A percentile compares a stretch with the other conserved stretches of the same genome.
Conservation (phyloP, 2,113 vertebrate species). For the Calypte anna region DNA sequence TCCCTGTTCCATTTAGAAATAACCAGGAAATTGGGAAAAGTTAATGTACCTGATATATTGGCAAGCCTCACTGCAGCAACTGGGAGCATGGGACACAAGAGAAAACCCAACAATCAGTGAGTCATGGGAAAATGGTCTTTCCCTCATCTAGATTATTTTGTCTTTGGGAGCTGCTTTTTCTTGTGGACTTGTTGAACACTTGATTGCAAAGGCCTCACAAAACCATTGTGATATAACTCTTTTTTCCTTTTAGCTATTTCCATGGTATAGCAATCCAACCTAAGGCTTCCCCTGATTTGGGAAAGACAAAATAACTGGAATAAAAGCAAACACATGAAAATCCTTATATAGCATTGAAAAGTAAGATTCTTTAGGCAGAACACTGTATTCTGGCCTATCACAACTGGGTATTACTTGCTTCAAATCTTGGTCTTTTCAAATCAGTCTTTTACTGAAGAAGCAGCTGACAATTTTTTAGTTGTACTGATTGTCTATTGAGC, state of each 20-base stretch:
- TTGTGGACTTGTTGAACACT: neutral
- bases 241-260: neutral
- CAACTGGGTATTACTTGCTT: neutral
- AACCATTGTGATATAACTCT: neutral
- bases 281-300: neutral
- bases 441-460: neutral
- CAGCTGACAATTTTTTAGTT: neutral
- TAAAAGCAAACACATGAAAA: neutral
- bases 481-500: neutral
- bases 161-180: neutral
- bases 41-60: neutral
- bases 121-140: neutral
- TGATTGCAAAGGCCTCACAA: neutral
- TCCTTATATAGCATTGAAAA: neutral
- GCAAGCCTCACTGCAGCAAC: neutral
- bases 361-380: neutral
- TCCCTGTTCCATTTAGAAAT: neutral
- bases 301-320: neutral
- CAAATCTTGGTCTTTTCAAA: neutral
- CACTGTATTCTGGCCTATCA: neutral
- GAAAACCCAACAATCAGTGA: neutral
- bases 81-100: neutral
- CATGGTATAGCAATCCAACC: neutral
- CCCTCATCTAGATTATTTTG: neutral
- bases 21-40: neutral